Evolutionary conservation across 64 coral and sea anemone species (phyloP), one percentile per base, ranked within the genome.

Genomic region (Porites australiensis): DNA sequence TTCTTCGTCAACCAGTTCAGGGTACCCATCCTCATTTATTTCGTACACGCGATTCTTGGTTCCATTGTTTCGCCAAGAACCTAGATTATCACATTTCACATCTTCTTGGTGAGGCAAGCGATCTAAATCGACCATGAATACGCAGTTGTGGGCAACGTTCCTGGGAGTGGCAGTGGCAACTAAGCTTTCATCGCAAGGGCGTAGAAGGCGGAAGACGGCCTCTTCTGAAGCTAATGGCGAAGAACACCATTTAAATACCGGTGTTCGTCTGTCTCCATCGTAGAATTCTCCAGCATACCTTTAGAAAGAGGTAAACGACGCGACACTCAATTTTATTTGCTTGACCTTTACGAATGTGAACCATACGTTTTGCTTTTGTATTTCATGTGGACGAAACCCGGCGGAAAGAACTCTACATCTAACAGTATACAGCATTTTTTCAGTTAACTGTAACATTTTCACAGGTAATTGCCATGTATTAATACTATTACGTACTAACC

Each of bases 21-120:
- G 79, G 55, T 61, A 37, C 18, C 20, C 46, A 22, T 14, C 44
- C 37, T n/a, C 43, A 10, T 70, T 62, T 13, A 43, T 60, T 19
- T 66, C 82, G 52, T 46, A 64, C 61, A 18, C 15, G 15, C 61
- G 61, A 55, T 82, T 57, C 54, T 82, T 82, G 50, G 13, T 82
- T 19, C 79, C 55, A 43, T 77, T 90, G 49, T 67, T 67, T 48
- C 59, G 51, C 88, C 88, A 90, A 18, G 37, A n/a, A 66, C 88
- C 88, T 58, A 90, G 58, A 48, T 79, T 76, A 23, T 90, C 88
- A 79, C 88, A 64, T 70, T 90, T 90, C 53, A 58, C 74, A 57
- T 89, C 88, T 21, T 57, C 44, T 48, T 49, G 13, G 51, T 49
- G 10, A 48, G 47, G 37, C 12, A 90, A 71, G 14, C 60, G 54